phyloP scores from a whole-genome alignment of 1,140 invertebrate species.

The Eubasilissa regina region DNA sequence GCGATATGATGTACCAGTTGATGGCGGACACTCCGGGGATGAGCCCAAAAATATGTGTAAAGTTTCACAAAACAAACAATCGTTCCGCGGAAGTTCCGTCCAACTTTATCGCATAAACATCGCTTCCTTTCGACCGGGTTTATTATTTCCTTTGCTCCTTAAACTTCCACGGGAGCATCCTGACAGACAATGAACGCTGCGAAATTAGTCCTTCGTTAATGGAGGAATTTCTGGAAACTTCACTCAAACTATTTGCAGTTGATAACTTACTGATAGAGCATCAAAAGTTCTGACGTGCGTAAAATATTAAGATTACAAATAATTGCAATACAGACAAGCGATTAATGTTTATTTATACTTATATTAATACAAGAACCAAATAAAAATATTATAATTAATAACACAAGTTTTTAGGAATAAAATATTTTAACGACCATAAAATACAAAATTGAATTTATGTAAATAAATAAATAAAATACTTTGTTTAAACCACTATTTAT shows the following conservation, averaged over 20 bases:
- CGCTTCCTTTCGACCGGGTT: slow-evolving; percentile 44
- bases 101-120: slow-evolving; percentile 59
- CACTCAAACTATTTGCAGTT: slow-evolving; percentile 5
- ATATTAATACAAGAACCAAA: too few species aligned
- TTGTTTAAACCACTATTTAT: too few species aligned
- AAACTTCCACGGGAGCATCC: slow-evolving; percentile 24
- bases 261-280: not conserved
- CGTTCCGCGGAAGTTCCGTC: slow-evolving; percentile 50
- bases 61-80: slow-evolving; percentile 59
- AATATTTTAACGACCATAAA: too few species aligned
- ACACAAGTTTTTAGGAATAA: too few species aligned
- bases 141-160: slow-evolving; percentile 53
- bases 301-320: too few species aligned
- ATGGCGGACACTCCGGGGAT: slow-evolving; percentile 40
- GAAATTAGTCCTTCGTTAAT: slow-evolving; percentile 17
- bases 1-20: not conserved
- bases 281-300: too few species aligned
- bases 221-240: slow-evolving; percentile 16
- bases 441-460: too few species aligned
- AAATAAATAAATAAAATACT: too few species aligned
- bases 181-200: slow-evolving; percentile 35
- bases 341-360: too few species aligned
- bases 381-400: too few species aligned
- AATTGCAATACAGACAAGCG: too few species aligned
- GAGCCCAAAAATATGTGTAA: slow-evolving; percentile 59